Evolutionary conservation across 2,888 invertebrate genomes (phyloP), one percentile per base, ranked within the genome.

Genomic region (Mechanitis mazaeus): DNA sequence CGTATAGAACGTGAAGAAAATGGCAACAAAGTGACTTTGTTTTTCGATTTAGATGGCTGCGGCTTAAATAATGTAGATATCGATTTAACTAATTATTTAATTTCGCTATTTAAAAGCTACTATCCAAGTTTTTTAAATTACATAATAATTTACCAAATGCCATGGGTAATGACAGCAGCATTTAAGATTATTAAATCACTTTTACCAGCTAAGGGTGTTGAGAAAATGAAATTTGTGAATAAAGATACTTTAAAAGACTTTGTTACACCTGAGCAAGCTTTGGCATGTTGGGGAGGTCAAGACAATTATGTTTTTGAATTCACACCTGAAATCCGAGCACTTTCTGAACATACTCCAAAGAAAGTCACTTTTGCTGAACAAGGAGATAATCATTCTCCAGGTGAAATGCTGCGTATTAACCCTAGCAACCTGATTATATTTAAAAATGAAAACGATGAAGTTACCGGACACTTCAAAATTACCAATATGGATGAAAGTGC

Each of bases 101-200:
- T 98, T 68, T 93, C 93, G 33, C 91, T 97, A 33, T 96, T 98
- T 78, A 97, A 97, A 80, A 88, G 92, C 31, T 97, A 97, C 78
- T 98, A 97, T 83, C 98, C 98, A 0, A 93, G 93, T 79, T 94
- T 95, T 75, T 84, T 97, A 66, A 97, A 97, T 74, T 96, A 96
- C 77, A 97, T 98, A 69, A 87, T 98, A 45, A 94, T 98, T 59
- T 97, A 92, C 80, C 97, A 98, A 79, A 96, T 98, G 95, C 96
- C 98, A 0, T 98, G 98, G 98, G 93, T 98, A 1, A 84, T 98
- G 64, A 96, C 94, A 75, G 96, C 98, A 68, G 96, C 96, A 0
- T 98, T 98, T 85, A 97, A 95, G 86, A 92, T 98, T 54, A 95
- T 98, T 7, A 98, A 97, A 83, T 91, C 94, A 0, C 92, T 97